Evolutionary conservation across 1,140 invertebrate genomes (phyloP), one percentile per base, ranked within the genome.

Genomic region (Macrobrachium rosenbergii): DNA sequence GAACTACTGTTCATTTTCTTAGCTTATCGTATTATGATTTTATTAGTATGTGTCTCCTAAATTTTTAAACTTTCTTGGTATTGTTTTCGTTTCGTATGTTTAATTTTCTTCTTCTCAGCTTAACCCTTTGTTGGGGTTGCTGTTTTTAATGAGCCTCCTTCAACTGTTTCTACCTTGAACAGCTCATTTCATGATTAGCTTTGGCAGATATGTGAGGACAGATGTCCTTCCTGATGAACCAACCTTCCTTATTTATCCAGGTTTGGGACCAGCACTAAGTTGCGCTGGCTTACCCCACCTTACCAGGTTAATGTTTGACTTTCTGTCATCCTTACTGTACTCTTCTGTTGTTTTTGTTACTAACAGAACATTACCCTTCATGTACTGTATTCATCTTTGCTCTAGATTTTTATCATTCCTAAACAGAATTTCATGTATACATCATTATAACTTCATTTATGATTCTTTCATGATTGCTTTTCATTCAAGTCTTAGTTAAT

Each of bases 71-170:
- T 59, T 79, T 58, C 64, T 63, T 60, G 59, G 37, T 45, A 63
- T 63, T 60, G 16, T 72, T 23, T 75, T 60, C 45, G 14, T 72
- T 73, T n/a, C 10, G 16, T 67, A 19, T 72, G 19, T 59, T 73
- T 81, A 58, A 63, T 62, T 81, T 37, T 28, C 79, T 81, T 67
- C n/a, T 23, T 80, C 37, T 60, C 21, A 28, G 28, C 10, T 77
- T 23, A 43, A 21, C 19, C 75, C 21, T 12, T n/a, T 80, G n/a
- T 16, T 17, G n/a, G 28, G 59, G 17, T 62, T 23, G 28, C 21
- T 23, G n/a, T 23, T 28, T 72, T 28, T 72, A 1, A 16, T 28
- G 21, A 28, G 23, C 5, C 0, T 59, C 76, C 63, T 37, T 37
- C 28, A 37, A 37, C 28, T 37, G 28, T 1, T 37, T 37, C 28